Evolutionary conservation across 2,113 vertebrate genomes (phyloP).

Genomic region (Pipra filicauda): DNA sequence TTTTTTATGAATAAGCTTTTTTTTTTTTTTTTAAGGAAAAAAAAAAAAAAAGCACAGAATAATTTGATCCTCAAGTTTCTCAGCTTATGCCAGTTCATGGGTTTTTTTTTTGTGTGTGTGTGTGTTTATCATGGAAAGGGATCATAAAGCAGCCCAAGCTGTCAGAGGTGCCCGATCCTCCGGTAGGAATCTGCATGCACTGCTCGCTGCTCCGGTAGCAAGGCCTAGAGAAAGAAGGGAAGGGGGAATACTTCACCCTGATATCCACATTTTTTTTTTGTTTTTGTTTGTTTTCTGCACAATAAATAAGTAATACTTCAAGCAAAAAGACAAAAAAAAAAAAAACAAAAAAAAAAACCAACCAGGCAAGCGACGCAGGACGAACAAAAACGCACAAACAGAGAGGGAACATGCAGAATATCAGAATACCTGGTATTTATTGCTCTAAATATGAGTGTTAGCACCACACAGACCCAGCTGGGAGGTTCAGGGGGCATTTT

Average conservation of each 20-base stretch:
- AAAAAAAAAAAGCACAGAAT: neutral
- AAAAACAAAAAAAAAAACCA: too few species aligned
- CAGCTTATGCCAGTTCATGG: slow-evolving; percentile 61
- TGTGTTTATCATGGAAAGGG: slow-evolving; percentile 62
- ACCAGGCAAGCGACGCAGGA: slow-evolving; percentile 34
- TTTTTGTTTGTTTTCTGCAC: too few species aligned
- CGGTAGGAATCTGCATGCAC: slow-evolving; percentile 90
- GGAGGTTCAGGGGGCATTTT: neutral
- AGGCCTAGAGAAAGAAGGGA: slow-evolving; percentile 89
- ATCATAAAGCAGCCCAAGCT: slow-evolving; percentile 68
- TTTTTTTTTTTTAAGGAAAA: neutral
- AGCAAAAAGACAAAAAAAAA: neutral
- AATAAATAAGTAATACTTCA: neutral
- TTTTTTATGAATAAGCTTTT: too few species aligned
- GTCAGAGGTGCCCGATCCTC: slow-evolving; percentile 91
- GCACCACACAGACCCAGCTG: neutral
- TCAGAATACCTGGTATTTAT: accelerated
- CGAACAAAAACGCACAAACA: neutral
- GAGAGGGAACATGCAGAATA: neutral
- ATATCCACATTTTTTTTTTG: neutral
- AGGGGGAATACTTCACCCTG: slow-evolving; percentile 87
- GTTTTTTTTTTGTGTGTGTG: neutral
- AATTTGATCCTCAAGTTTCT: slow-evolving; percentile 61
- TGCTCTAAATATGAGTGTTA: neutral
- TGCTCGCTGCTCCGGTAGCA: slow-evolving; percentile 86